These are phyloP conservation scores for Etia nguti DNA, from an alignment of 2,113 vertebrate genomes.

Conservation along the genomic window DNA sequence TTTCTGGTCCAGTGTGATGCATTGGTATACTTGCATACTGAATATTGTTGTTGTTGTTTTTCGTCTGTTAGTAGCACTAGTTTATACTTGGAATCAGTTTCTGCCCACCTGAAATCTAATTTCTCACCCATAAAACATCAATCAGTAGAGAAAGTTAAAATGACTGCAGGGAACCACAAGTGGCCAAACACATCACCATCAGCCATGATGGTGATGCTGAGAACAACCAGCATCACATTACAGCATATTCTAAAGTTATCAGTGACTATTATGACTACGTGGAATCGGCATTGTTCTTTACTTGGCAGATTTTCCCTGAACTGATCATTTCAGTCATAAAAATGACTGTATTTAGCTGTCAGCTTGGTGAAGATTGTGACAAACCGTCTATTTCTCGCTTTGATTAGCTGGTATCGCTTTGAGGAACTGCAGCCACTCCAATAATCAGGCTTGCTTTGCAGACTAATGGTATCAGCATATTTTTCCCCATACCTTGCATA, in stretches of 20 bases:
- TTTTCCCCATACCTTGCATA: neutral
- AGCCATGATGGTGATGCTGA: neutral
- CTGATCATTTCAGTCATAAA: neutral
- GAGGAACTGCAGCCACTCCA: neutral
- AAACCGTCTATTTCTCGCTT: neutral
- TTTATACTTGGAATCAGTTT: constrained; percentile 6
- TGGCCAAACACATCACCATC: neutral
- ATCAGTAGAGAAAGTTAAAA: neutral
- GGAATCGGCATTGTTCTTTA: neutral
- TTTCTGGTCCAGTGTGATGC: neutral
- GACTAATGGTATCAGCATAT: neutral
- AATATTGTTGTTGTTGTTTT: neutral
- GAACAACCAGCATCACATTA: neutral
- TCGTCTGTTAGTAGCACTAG: neutral
- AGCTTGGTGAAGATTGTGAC: neutral
- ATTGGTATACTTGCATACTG: constrained; percentile 3
- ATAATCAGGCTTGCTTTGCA: neutral
- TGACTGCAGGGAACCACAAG: neutral
- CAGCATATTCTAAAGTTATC: neutral
- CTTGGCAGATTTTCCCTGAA: neutral
- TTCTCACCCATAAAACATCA: neutral
- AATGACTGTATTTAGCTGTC: neutral
- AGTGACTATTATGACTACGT: neutral
- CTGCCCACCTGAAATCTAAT: neutral
- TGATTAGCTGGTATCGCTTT: neutral